Evolutionary conservation across 2,888 invertebrate genomes (phyloP).

Genomic region (Mycalesis mineus): DNA sequence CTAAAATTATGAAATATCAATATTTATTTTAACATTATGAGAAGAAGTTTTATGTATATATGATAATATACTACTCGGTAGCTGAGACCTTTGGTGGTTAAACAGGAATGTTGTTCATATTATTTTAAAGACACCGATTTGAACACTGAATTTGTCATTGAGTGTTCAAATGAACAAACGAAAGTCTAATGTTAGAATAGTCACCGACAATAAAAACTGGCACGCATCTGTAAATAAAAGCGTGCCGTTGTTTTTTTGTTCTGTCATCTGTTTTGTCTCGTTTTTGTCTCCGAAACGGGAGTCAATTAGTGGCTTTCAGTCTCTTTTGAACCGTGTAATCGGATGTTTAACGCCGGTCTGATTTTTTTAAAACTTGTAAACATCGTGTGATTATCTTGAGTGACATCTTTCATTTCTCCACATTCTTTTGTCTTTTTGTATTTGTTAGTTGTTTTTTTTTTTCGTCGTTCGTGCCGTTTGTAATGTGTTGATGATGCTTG

Average conservation of each 20-base stretch:
- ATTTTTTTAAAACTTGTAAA: conserved; percentile 31
- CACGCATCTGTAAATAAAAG: conserved; percentile 25
- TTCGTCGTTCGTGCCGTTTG: background rate
- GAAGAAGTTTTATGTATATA: too few relatives aligned
- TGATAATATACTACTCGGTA: too few relatives aligned
- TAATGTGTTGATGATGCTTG: too few relatives aligned
- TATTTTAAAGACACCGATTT: too few relatives aligned
- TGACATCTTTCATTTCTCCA: conserved; percentile 24
- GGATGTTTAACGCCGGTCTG: conserved; percentile 38
- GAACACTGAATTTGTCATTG: too few relatives aligned
- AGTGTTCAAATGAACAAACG: too few relatives aligned
- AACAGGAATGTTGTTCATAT: too few relatives aligned
- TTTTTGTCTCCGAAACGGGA: conserved; percentile 41
- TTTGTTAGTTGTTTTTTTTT: background rate
- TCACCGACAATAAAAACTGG: conserved; percentile 15
- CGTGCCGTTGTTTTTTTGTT: conserved; percentile 37
- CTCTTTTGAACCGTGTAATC: conserved; percentile 40
- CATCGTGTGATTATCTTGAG: conserved; percentile 37
- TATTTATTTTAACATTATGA: too few relatives aligned
- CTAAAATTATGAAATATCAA: too few relatives aligned
- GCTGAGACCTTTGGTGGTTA: too few relatives aligned
- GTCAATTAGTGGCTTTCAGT: conserved; percentile 46
- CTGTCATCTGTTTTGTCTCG: conserved; percentile 40
- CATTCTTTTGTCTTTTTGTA: conserved; percentile 30
- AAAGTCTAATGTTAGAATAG: conserved; percentile 3